phyloP scores from a whole-genome alignment of 1,140 invertebrate species.

The Eriosoma lanigerum region DNA sequence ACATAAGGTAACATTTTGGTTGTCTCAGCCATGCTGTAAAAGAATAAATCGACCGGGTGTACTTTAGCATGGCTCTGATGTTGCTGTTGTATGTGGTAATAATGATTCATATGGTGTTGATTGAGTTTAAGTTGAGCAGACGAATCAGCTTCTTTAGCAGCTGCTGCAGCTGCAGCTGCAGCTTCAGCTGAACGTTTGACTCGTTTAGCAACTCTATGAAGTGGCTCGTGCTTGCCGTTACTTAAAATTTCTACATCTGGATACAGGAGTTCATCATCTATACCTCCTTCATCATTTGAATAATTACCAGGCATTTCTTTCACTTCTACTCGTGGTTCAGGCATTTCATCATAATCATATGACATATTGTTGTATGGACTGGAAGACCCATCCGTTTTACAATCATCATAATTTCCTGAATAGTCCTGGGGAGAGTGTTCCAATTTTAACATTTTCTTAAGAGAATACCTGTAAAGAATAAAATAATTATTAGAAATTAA shows the following conservation, averaged over 20 bases:
- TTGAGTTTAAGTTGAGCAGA: conserved; percentile 41
- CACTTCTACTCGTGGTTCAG: conserved; percentile 25
- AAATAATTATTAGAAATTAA: too few species aligned
- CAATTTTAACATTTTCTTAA: conserved; percentile 42
- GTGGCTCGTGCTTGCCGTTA: conserved; percentile 40
- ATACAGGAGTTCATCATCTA: conserved; percentile 40
- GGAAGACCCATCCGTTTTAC: conserved; percentile 20
- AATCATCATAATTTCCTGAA: conserved; percentile 1
- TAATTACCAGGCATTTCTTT: conserved; percentile 43
- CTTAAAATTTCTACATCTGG: conserved; percentile 43
- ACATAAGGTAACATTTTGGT: conserved; percentile 5
- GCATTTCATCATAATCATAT: conserved; percentile 40
- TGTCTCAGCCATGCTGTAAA: conserved; percentile 46
- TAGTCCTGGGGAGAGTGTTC: conserved; percentile 40
- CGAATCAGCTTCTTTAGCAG: conserved; percentile 39
- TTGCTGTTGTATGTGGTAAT: conserved; percentile 27
- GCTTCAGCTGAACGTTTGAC: conserved; percentile 37
- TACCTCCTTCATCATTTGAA: conserved; percentile 32
- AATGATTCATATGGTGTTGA: conserved; percentile 43
- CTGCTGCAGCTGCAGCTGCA: conserved; percentile 17
- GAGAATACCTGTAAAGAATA: conserved; percentile 24
- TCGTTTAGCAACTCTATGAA: conserved; percentile 22
- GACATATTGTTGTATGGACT: conserved; percentile 38
- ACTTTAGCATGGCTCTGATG: conserved; percentile 14
- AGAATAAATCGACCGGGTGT: conserved; percentile 32